Conservation (phyloP, 2,113 vertebrate genomes). For the Egretta garzetta region DNA sequence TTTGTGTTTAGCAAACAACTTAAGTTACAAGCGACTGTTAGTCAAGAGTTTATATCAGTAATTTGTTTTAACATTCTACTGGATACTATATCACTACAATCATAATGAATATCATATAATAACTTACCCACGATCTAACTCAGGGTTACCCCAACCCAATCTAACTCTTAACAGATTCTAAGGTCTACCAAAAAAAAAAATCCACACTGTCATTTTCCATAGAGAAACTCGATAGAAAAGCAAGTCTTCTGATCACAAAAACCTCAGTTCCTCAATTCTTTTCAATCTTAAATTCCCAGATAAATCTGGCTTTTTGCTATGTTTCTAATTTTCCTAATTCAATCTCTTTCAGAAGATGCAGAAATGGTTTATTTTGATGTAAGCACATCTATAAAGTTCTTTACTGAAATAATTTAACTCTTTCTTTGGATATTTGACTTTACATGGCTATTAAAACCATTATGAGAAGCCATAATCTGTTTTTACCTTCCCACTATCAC, state of each 20-base stretch:
- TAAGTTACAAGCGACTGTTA: background rate
- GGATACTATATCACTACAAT: background rate
- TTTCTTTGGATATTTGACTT: background rate
- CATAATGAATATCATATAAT: accelerated
- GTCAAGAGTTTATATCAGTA: background rate
- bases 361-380: background rate
- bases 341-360: background rate
- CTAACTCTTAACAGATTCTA: background rate
- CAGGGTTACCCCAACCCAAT: background rate
- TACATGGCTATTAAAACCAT: background rate
- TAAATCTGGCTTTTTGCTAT: background rate
- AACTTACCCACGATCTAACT: background rate
- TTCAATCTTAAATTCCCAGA: background rate
- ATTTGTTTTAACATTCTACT: background rate
- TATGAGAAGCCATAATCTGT: background rate
- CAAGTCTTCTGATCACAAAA: background rate
- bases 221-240: background rate
- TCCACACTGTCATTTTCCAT: background rate
- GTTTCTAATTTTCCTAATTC: background rate
- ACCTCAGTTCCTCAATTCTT: background rate
- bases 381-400: background rate
- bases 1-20: background rate
- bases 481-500: background rate
- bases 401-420: background rate
- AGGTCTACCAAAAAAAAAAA: background rate